These are phyloP conservation scores for Hemiprocne comata DNA, from an alignment of 2,113 vertebrate species.

Conservation along the genomic window DNA sequence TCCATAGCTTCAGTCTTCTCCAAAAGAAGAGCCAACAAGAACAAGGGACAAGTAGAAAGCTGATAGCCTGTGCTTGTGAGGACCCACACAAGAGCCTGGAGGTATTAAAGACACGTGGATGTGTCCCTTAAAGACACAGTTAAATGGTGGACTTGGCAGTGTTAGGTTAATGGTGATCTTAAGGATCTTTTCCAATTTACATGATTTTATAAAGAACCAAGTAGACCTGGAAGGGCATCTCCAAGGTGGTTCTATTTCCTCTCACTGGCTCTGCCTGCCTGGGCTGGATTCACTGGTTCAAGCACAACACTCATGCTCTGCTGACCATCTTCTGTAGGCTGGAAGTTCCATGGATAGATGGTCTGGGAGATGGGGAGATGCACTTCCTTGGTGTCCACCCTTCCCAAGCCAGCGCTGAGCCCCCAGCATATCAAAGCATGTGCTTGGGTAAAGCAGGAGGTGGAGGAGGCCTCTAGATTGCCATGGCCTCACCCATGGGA, in stretches of 20 bases:
- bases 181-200: neutral
- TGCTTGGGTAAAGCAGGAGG: neutral
- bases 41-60: neutral
- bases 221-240: neutral
- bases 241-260: neutral
- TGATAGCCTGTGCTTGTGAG: neutral
- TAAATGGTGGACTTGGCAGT: neutral
- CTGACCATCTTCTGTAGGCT: neutral
- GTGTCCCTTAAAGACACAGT: neutral
- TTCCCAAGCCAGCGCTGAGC: neutral
- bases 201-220: neutral
- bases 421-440: accelerated
- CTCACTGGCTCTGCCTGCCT: neutral
- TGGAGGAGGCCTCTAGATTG: neutral
- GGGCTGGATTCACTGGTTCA: neutral
- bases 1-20: neutral
- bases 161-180: neutral
- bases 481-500: neutral
- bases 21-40: neutral
- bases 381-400: neutral
- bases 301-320: neutral
- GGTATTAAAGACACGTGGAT: accelerated
- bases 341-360: neutral
- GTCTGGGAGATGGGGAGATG: neutral
- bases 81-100: accelerated